Percentiles rank a stretch among this genome's conserved stretches.
phyloP scores from a whole-genome alignment of 2,113 vertebrate genomes.

The Etia nguti region DNA sequence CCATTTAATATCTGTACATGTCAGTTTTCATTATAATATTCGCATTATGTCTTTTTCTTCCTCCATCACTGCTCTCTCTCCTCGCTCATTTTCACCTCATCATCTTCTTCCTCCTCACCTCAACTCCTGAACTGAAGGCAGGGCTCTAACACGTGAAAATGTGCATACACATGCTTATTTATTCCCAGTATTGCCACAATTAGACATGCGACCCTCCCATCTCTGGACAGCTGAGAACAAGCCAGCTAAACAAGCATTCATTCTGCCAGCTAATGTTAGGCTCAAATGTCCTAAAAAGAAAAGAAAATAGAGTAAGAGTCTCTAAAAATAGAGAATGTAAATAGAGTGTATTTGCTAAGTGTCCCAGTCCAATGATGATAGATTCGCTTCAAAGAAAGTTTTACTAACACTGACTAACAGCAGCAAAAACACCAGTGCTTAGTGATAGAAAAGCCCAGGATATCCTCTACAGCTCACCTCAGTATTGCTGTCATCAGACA shows the following conservation, averaged over 20 bases:
- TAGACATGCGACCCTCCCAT: background rate
- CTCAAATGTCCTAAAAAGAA: background rate
- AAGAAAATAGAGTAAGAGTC: accelerated
- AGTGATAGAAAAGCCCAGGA: background rate
- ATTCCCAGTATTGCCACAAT: background rate
- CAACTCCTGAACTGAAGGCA: background rate
- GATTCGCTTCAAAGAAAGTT: background rate
- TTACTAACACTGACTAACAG: background rate
- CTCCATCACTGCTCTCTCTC: background rate
- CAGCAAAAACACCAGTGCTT: background rate
- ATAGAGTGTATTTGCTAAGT: background rate
- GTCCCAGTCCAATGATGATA: background rate
- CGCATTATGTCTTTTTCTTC: background rate
- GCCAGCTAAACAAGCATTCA: background rate
- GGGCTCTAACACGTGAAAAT: background rate
- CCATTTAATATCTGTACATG: accelerated
- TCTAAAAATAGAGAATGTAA: background rate
- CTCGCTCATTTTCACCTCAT: background rate
- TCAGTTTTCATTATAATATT: background rate
- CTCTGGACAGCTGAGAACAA: background rate
- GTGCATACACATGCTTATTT: background rate
- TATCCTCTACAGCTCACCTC: background rate
- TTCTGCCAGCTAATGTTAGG: background rate
- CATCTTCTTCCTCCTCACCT: background rate
- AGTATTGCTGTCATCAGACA: background rate